phyloP scores from a whole-genome alignment of 64 coral and sea anemone genomes.

The Montipora foliosa region DNA sequence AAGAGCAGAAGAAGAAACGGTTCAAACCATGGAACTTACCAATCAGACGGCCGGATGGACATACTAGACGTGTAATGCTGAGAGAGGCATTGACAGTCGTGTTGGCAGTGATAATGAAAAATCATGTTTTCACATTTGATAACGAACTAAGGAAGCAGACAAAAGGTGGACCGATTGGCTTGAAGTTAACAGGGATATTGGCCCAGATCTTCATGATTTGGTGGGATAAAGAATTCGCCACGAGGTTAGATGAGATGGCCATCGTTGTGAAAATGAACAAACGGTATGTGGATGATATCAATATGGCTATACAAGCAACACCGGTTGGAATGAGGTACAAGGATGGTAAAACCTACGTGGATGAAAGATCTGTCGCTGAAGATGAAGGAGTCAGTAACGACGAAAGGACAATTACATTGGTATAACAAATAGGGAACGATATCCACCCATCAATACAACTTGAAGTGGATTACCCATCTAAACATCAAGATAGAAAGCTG shows the following conservation, averaged over 20 bases:
- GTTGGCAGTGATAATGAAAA: not conserved
- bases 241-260: not conserved
- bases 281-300: constrained; percentile 38
- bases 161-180: not conserved
- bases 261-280: constrained; percentile 1
- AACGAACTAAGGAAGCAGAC: not conserved
- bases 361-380: too few species aligned
- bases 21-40: not conserved
- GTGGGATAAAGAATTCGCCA: constrained; percentile 22
- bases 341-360: not conserved
- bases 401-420: not conserved
- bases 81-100: not conserved
- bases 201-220: constrained; percentile 25
- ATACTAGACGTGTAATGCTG: not conserved
- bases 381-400: not conserved
- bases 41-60: not conserved
- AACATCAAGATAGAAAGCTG: too few species aligned
- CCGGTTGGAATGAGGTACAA: not conserved
- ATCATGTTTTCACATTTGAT: not conserved
- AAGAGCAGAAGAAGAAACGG: not conserved
- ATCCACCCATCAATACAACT: too few species aligned
- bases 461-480: too few species aligned
- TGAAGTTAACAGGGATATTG: constrained; percentile 21
- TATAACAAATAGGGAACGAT: too few species aligned
- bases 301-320: not conserved